Conservation (phyloP, 2,797 vertebrate species). For the Crocidura indochinensis region DNA sequence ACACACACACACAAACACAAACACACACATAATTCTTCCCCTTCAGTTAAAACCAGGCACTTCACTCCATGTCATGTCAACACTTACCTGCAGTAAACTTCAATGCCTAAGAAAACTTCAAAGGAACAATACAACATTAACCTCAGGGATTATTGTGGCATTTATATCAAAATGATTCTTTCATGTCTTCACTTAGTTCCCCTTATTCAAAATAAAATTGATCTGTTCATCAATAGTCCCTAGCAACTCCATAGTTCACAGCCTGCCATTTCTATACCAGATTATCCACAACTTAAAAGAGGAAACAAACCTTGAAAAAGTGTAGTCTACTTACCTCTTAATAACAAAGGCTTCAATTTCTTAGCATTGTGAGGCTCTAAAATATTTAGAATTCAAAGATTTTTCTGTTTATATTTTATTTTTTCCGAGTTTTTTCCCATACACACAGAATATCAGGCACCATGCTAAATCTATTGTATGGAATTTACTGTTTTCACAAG, state of each 20-base stretch:
- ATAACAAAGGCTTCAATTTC: neutral
- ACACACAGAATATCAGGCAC: constrained; percentile 34
- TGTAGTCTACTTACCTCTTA: too few relatives aligned
- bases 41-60: neutral
- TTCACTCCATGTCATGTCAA: neutral
- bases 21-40: neutral
- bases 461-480: neutral
- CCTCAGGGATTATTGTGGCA: constrained; percentile 29
- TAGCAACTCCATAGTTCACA: constrained; percentile 58
- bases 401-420: constrained; percentile 20
- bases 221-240: constrained; percentile 67
- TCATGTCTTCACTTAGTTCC: constrained; percentile 48
- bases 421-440: neutral
- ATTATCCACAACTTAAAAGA: constrained; percentile 63
- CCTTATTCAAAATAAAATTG: constrained; percentile 66
- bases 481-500: neutral
- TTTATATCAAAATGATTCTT: constrained; percentile 67
- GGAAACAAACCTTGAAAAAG: constrained; percentile 6
- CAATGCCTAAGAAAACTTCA: constrained; percentile 14
- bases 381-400: constrained; percentile 50
- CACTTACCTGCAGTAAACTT: constrained; percentile 30
- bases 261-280: constrained; percentile 72
- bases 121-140: neutral
- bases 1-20: too few relatives aligned
- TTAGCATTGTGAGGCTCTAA: constrained; percentile 8